phyloP scores from a whole-genome alignment of 1,140 invertebrate genomes.

The Drosophila sp. region DNA sequence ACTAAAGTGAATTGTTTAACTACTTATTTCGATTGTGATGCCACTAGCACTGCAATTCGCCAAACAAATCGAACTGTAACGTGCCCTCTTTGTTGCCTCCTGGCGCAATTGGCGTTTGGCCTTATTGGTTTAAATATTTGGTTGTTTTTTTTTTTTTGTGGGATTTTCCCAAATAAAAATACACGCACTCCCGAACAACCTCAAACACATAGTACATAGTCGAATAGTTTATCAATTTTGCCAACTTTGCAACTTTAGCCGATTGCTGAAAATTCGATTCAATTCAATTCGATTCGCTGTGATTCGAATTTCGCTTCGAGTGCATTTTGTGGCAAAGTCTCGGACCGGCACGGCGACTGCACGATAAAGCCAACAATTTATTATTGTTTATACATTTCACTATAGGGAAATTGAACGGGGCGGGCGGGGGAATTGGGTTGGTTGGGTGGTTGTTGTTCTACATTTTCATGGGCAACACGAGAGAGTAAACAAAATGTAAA shows the following conservation, averaged over 20 bases:
- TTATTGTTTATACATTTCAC: constrained; percentile 43
- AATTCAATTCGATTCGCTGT: too few relatives aligned
- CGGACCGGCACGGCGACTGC: constrained; percentile 27
- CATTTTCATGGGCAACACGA: constrained; percentile 13
- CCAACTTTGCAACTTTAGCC: constrained; percentile 20
- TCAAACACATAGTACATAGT: constrained; percentile 7
- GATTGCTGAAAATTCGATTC: constrained; percentile 25
- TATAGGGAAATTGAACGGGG: not conserved
- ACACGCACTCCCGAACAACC: not conserved
- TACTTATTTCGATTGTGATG: not conserved
- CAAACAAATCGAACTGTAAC: too few relatives aligned
- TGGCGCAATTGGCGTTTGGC: not conserved
- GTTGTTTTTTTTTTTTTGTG: not conserved
- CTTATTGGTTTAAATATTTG: constrained; percentile 15
- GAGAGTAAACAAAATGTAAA: constrained; percentile 45
- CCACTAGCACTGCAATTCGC: too few relatives aligned
- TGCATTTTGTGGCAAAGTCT: constrained; percentile 34
- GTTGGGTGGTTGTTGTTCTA: constrained; percentile 6
- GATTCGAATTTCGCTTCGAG: constrained; percentile 32
- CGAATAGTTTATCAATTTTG: constrained; percentile 23
- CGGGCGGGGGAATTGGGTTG: not conserved
- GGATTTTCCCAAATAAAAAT: not conserved
- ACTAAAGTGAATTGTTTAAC: not conserved
- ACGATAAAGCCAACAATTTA: constrained; percentile 49
- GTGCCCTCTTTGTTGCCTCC: not conserved